Percentiles rank a stretch among this genome's conserved stretches.
phyloP scores from a whole-genome alignment of 2,888 invertebrate genomes.

The Netelia virgata region DNA sequence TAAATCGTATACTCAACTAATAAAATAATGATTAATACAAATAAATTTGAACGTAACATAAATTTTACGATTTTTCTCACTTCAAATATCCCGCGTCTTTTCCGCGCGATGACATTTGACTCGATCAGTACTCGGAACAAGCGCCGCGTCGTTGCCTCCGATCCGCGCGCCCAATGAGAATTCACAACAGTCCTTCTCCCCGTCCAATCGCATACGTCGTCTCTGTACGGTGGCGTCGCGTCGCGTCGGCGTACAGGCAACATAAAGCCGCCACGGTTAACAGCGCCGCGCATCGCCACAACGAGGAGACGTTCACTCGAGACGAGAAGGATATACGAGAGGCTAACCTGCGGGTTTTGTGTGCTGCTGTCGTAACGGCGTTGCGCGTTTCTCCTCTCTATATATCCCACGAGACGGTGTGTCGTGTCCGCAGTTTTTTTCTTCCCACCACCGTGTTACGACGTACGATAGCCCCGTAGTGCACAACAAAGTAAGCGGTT shows the following conservation, averaged over 20 bases:
- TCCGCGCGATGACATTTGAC: slow-evolving; percentile 43
- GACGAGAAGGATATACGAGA: slow-evolving; percentile 57
- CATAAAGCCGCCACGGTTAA: slow-evolving; percentile 41
- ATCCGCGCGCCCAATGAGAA: slow-evolving; percentile 54
- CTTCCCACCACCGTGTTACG: slow-evolving; percentile 43
- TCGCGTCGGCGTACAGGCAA: slow-evolving; percentile 68
- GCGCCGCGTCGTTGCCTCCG: slow-evolving; percentile 14
- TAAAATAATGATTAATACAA: background rate
- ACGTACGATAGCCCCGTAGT: slow-evolving; percentile 59
- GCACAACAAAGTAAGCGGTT: slow-evolving; percentile 42
- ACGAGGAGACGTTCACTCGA: slow-evolving; percentile 67
- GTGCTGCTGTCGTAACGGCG: slow-evolving; percentile 73
- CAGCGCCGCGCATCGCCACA: slow-evolving; percentile 76
- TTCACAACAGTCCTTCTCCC: background rate
- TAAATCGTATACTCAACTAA: background rate
- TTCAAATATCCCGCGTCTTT: slow-evolving; percentile 16
- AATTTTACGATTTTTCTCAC: background rate
- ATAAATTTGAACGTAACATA: background rate
- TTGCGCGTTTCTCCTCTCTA: slow-evolving; percentile 71
- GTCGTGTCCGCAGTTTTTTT: slow-evolving; percentile 7
- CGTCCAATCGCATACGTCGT: slow-evolving; percentile 49
- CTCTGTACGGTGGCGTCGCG: slow-evolving; percentile 64
- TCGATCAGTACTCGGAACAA: slow-evolving; percentile 59
- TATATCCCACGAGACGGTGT: slow-evolving; percentile 1
- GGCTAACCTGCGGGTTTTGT: slow-evolving; percentile 76